A percentile compares a stretch with the other conserved stretches of the same genome.
Conservation (phyloP, 2,888 invertebrate species). For the Lamellibrachia satsuma region DNA sequence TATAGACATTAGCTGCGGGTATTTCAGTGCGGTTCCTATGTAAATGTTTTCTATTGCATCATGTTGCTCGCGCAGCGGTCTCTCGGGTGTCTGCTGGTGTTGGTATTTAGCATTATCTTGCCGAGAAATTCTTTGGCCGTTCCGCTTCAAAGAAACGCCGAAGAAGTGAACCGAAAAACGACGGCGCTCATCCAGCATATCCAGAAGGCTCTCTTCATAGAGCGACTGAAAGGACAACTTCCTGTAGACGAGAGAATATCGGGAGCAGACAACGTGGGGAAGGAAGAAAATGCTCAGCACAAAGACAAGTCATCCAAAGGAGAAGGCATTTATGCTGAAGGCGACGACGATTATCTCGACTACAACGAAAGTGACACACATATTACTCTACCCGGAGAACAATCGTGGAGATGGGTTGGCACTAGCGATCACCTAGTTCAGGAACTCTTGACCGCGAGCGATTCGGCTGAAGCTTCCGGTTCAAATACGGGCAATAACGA, state of each 20-base stretch:
- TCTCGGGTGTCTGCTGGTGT: background rate
- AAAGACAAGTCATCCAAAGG: background rate
- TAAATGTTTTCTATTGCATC: background rate
- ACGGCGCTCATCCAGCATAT: background rate
- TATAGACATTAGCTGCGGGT: background rate
- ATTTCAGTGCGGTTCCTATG: background rate
- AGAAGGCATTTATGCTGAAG: background rate
- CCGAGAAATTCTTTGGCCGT: background rate
- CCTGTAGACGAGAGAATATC: background rate
- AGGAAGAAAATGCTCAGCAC: background rate
- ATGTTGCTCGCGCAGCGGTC: background rate
- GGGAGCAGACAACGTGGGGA: background rate
- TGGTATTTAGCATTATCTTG: background rate
- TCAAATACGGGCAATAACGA: background rate
- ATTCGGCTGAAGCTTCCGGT: background rate
- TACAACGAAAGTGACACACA: background rate
- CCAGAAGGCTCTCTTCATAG: background rate
- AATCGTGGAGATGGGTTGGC: background rate
- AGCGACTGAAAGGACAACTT: background rate
- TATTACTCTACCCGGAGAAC: background rate
- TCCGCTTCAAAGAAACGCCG: background rate
- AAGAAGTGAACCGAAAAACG: background rate
- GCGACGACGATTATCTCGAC: background rate
- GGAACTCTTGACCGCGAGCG: background rate
- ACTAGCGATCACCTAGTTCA: background rate